Evolutionary conservation across 2,797 vertebrate genomes (phyloP).

Genomic region (Leptatherina wallacei): DNA sequence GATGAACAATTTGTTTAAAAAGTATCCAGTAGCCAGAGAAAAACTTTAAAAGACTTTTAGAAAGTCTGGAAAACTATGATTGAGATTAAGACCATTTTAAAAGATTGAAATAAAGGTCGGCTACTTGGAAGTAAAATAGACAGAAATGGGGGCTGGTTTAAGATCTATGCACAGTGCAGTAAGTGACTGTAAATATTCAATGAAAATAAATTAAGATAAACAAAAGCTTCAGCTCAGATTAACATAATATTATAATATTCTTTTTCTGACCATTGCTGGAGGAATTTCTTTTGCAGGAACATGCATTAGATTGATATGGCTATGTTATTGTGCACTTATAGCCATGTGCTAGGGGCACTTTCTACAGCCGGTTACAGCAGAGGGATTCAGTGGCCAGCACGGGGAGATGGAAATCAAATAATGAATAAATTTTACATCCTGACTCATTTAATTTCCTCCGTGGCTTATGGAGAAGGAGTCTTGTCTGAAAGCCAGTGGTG

Average conservation of each 20-base stretch:
- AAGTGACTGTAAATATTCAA: background rate
- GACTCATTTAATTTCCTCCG: constrained; percentile 66
- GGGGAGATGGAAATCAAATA: constrained; percentile 74
- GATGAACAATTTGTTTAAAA: background rate
- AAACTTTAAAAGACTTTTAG: too few relatives aligned
- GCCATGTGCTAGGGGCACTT: constrained; percentile 40
- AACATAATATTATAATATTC: constrained; percentile 2
- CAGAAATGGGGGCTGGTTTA: too few relatives aligned
- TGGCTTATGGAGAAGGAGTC: constrained; percentile 34
- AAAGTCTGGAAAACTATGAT: too few relatives aligned
- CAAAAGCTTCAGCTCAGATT: constrained; percentile 10
- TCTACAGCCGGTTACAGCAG: constrained; percentile 37
- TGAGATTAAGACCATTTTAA: too few relatives aligned
- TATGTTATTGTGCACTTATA: constrained; percentile 72
- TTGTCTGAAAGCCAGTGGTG: constrained; percentile 26
- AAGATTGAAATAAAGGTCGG: too few relatives aligned
- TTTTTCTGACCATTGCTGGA: background rate
- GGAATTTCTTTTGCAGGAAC: constrained; percentile 18
- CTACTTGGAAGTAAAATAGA: too few relatives aligned
- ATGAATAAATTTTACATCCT: constrained; percentile 70
- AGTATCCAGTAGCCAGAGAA: too few relatives aligned
- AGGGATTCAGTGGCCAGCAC: constrained; percentile 38
- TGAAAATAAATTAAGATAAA: constrained; percentile 4
- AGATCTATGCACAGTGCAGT: background rate
- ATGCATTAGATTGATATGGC: constrained; percentile 74